Conservation (phyloP, 1,140 invertebrate species). For the Gryllus bimaculatus region DNA sequence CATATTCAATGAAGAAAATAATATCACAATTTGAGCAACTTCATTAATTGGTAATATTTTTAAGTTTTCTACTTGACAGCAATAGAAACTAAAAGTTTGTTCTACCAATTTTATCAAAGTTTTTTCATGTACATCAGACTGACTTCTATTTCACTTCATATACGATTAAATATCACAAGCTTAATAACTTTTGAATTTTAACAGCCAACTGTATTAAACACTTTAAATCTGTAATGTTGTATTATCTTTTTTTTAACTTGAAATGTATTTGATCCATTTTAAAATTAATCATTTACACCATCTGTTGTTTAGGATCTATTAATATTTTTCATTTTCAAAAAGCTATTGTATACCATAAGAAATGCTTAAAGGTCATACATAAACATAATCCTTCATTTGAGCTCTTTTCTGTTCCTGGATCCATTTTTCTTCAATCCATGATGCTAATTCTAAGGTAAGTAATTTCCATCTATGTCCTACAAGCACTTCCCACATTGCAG, state of each 20-base stretch:
- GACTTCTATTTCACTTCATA: no score
- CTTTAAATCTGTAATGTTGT: no score
- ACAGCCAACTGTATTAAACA: no score
- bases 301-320: not conserved
- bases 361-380: slow-evolving; percentile 31
- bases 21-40: no score
- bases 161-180: no score
- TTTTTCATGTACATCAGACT: no score
- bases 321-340: not conserved
- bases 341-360: not conserved
- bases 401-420: slow-evolving; percentile 54
- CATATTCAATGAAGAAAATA: no score
- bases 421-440: slow-evolving; percentile 75
- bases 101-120: no score
- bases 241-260: not conserved
- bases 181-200: no score
- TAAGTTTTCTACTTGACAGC: no score
- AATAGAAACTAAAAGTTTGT: no score
- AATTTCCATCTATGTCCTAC: slow-evolving; percentile 69
- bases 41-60: no score
- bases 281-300: not conserved
- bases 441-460: slow-evolving; percentile 61
- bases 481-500: slow-evolving; percentile 72
- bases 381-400: slow-evolving; percentile 62
- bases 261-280: not conserved